Evolutionary conservation across 2,113 vertebrate genomes (phyloP), one percentile per base, ranked within the genome.

Genomic region (Corythoichthys intestinalis): DNA sequence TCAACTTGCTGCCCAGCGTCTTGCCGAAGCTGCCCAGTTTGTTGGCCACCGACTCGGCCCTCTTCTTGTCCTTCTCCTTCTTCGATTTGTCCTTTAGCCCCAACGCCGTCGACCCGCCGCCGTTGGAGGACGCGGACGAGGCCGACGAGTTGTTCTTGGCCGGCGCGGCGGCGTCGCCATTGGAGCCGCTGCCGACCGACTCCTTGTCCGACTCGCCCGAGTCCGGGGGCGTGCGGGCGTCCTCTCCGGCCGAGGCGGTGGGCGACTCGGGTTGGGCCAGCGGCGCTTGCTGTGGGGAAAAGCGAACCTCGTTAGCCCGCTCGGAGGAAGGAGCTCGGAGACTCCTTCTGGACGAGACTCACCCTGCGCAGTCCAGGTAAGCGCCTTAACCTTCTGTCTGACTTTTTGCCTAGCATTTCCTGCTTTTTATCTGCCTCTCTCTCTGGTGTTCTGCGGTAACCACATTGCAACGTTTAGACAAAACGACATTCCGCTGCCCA

Each of bases 21-120:
- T 98, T 98, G 17, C 97, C 95, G 0, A 99, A 98, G 82, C 96
- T 98, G 60, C 96, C 97, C 46, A 99, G 91, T 74, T 98, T 99
- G 69, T 98, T 98, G 70, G 96, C 97, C 58, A 99, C 97, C 0
- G 97, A 96, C 80, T 99, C 96, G 0, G 95, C 95, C 66, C 96
- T 85, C 76, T 95, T 98, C 77, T 96, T 98, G 6, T 96, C 94
- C 39, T 89, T 88, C 6, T 93, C 94, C 54, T 88, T 89, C 69
- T 93, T 94, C 4, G 90, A 91, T 69, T 96, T 91, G 70, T 94
- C 95, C 75, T 96, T 97, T 88, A 44, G 92, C 89, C 46, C 91
- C 93, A 93, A 86, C 70, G 73, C 87, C 39, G 50, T 60, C 1
- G 88, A 91, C 20, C 87, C 84, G 13, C 76, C 89, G 76, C 90